phyloP scores from a whole-genome alignment of 2,888 invertebrate species.

The Chrysotoxum bicinctum region DNA sequence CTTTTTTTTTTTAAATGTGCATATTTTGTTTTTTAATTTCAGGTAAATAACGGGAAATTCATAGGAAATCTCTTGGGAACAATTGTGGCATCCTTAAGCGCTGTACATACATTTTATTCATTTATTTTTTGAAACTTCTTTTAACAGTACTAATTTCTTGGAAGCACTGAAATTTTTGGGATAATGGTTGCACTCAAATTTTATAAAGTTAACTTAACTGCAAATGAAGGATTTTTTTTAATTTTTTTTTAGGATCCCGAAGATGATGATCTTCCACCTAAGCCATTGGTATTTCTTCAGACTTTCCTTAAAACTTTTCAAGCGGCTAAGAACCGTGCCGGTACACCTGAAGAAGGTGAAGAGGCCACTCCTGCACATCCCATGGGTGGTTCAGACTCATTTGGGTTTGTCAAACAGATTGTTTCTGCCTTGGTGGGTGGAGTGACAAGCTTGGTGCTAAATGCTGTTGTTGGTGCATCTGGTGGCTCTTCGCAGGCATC shows the following conservation, averaged over 20 bases:
- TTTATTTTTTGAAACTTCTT: slow-evolving; percentile 33
- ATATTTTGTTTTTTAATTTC: slow-evolving; percentile 55
- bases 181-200: slow-evolving; percentile 38
- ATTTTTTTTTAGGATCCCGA: slow-evolving; percentile 79
- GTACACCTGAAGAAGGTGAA: slow-evolving; percentile 66
- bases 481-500: slow-evolving; percentile 80
- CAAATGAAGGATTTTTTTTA: background rate
- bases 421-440: slow-evolving; percentile 79
- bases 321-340: slow-evolving; percentile 77
- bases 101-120: slow-evolving; percentile 77
- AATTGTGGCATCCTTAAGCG: slow-evolving; percentile 80
- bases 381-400: slow-evolving; percentile 77
- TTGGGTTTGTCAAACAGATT: slow-evolving; percentile 79
- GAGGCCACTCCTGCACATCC: slow-evolving; percentile 14
- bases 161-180: slow-evolving; percentile 25
- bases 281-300: slow-evolving; percentile 78
- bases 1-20: background rate
- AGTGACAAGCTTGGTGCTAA: slow-evolving; percentile 78
- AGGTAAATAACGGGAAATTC: slow-evolving; percentile 81
- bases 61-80: slow-evolving; percentile 81
- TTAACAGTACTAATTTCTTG: slow-evolving; percentile 51
- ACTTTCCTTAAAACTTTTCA: slow-evolving; percentile 78
- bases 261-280: slow-evolving; percentile 79
- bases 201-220: background rate
- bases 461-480: slow-evolving; percentile 79